Conservation (phyloP, 2,888 invertebrate species). For the Panorpa germanica region DNA sequence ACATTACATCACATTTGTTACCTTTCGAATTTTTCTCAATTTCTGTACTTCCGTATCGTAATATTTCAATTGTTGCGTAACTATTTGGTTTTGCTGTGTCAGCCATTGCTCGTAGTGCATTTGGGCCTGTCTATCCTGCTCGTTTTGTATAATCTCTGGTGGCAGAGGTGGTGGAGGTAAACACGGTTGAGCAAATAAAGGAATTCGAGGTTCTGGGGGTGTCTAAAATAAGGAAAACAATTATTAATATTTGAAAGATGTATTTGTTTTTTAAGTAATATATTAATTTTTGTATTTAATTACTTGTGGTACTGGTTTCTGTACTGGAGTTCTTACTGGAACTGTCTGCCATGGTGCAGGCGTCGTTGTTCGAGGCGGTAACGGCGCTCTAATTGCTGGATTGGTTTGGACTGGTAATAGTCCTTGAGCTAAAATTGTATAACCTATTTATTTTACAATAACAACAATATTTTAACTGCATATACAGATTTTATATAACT, state of each 20-base stretch:
- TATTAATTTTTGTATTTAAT: constrained; percentile 10
- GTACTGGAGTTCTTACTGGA: constrained; percentile 10
- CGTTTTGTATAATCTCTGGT: constrained; percentile 51
- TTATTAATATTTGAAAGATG: no score
- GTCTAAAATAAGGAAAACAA: constrained; percentile 7
- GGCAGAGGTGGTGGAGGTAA: constrained; percentile 54
- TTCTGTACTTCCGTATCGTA: constrained; percentile 80
- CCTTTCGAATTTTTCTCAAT: constrained; percentile 68
- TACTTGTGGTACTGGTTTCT: constrained; percentile 11
- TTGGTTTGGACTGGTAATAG: constrained; percentile 14
- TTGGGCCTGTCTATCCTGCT: constrained; percentile 56
- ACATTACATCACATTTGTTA: constrained; percentile 21
- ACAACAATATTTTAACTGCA: no score
- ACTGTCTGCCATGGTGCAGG: constrained; percentile 11
- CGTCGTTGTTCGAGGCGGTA: constrained; percentile 3
- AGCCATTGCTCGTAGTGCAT: constrained; percentile 73
- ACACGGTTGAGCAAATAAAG: constrained; percentile 27
- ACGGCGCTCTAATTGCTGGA: constrained; percentile 13
- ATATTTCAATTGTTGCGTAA: constrained; percentile 58
- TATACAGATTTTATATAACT: no score
- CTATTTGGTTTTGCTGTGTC: constrained; percentile 51
- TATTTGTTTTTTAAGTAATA: no score
- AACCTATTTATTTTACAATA: no score
- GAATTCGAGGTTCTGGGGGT: background rate
- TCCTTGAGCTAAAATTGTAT: constrained; percentile 17